Conservation (phyloP, 2,797 vertebrate species). For the Helarctos malayanus region DNA sequence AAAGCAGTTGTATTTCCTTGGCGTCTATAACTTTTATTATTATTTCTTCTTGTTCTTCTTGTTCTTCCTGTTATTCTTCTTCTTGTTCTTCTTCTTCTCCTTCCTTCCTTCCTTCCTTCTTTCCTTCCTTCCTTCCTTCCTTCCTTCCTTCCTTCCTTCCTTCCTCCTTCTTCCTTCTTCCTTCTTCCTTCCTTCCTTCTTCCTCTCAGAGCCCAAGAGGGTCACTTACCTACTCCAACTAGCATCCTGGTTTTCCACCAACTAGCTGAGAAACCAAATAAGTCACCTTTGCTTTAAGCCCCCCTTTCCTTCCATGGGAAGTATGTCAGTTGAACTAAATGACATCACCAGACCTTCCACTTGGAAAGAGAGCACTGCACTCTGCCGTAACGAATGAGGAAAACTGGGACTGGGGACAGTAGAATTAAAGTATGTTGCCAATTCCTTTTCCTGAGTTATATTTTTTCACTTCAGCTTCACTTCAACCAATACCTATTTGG, state of each 20-base stretch:
- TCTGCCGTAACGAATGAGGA: background rate
- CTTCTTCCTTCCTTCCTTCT: background rate
- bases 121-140: too few relatives aligned
- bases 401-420: background rate
- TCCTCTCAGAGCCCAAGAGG: background rate
- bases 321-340: background rate
- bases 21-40: background rate
- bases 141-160: too few relatives aligned
- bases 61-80: too few relatives aligned
- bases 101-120: too few relatives aligned
- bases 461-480: background rate
- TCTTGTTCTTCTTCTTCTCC: too few relatives aligned
- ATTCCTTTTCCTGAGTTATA: background rate
- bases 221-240: background rate
- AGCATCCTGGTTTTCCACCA: background rate
- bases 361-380: background rate
- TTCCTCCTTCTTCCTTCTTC: too few relatives aligned
- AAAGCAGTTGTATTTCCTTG: background rate
- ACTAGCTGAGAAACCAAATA: background rate
- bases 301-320: background rate
- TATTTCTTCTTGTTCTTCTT: background rate
- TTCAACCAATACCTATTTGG: background rate
- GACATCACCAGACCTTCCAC: background rate
- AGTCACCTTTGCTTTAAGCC: background rate
- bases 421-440: background rate